phyloP scores from a whole-genome alignment of 2,888 invertebrate species.

The Andrena camellia region DNA sequence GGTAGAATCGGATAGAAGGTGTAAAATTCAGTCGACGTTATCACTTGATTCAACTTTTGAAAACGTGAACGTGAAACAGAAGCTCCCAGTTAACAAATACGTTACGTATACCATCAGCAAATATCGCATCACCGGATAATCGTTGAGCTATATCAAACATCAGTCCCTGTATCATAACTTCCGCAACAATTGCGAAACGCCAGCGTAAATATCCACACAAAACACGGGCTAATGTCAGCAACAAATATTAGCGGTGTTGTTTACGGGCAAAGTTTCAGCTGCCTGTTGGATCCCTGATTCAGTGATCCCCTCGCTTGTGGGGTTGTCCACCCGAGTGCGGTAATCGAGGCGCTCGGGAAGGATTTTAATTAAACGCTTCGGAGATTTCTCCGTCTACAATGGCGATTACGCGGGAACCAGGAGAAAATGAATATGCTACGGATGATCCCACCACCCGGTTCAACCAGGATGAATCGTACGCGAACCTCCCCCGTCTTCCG shows the following conservation, averaged over 20 bases:
- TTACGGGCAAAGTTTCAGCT: background rate
- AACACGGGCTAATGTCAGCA: background rate
- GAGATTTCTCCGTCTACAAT: slow-evolving; percentile 12
- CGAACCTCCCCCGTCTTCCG: background rate
- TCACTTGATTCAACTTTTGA: background rate
- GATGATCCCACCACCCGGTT: slow-evolving; percentile 7
- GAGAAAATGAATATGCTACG: slow-evolving; percentile 9
- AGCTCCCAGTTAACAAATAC: background rate
- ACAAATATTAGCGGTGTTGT: background rate
- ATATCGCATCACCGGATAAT: background rate
- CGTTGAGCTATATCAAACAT: background rate
- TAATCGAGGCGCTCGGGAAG: background rate
- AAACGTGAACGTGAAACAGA: background rate
- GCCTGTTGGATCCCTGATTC: background rate
- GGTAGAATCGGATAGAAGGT: no score
- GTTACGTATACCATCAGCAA: background rate
- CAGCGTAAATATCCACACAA: background rate
- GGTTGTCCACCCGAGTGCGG: background rate
- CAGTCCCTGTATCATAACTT: slow-evolving; percentile 6
- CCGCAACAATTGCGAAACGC: background rate
- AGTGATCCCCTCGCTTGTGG: background rate
- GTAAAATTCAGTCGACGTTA: no score
- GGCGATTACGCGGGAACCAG: background rate
- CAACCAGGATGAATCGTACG: background rate
- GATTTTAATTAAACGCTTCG: slow-evolving; percentile 32